Evolutionary conservation across 2,797 vertebrate genomes (phyloP).

Genomic region (Lacerta agilis): DNA sequence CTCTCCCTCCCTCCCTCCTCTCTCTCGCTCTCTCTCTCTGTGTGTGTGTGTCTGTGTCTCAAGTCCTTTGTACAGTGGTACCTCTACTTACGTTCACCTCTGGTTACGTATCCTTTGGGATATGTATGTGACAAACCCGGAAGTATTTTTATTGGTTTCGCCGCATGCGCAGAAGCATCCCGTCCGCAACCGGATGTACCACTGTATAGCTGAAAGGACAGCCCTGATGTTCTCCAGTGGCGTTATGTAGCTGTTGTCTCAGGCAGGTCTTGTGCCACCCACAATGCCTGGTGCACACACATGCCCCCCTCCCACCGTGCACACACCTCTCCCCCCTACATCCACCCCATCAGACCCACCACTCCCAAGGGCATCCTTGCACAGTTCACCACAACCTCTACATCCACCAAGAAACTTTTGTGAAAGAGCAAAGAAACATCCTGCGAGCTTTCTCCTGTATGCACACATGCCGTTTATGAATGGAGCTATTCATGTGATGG

Average conservation of each 20-base stretch:
- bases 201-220: neutral
- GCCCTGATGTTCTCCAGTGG: neutral
- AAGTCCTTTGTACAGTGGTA: too few species aligned
- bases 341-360: neutral
- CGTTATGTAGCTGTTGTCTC: neutral
- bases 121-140: too few species aligned
- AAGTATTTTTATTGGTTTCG: too few species aligned
- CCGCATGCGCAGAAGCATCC: too few species aligned
- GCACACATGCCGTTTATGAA: slow-evolving; percentile 24
- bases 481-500: slow-evolving; percentile 50
- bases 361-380: neutral
- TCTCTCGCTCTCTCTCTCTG: too few species aligned
- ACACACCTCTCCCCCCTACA: neutral
- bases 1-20: too few species aligned
- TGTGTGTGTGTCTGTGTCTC: too few species aligned
- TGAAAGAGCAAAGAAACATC: neutral
- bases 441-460: slow-evolving; percentile 27
- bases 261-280: neutral
- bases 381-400: neutral
- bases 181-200: too few species aligned
- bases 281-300: neutral
- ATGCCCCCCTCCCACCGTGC: neutral
- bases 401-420: neutral
- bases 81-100: too few species aligned
- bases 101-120: too few species aligned